These are phyloP conservation scores for Unio pictorum DNA, from an alignment of 2,888 invertebrate species.

Conservation along the genomic window DNA sequence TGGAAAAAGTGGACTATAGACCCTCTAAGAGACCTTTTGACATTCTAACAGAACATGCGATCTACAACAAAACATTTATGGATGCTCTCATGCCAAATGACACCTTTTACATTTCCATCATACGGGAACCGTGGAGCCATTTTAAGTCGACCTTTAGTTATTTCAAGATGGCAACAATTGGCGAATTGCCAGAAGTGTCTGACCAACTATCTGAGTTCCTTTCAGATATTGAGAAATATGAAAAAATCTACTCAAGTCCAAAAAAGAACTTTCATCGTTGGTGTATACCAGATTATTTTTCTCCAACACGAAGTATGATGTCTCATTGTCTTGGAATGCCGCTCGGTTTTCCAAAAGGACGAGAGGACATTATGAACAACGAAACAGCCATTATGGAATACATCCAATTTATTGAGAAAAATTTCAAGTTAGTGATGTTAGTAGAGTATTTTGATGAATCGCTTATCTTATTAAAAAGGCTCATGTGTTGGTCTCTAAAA, in stretches of 20 bases:
- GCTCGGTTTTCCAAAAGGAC: slow-evolving; percentile 58
- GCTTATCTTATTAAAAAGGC: slow-evolving; percentile 63
- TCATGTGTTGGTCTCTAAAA: slow-evolving; percentile 67
- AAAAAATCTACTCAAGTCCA: slow-evolving; percentile 50
- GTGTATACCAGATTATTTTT: slow-evolving; percentile 65
- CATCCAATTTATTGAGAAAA: slow-evolving; percentile 52
- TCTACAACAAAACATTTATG: slow-evolving; percentile 60
- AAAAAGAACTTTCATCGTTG: slow-evolving; percentile 31
- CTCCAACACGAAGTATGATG: slow-evolving; percentile 62
- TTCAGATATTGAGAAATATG: slow-evolving; percentile 58
- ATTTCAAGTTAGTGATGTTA: slow-evolving; percentile 66
- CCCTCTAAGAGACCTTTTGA: slow-evolving; percentile 55
- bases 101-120: slow-evolving; percentile 59
- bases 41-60: slow-evolving; percentile 62
- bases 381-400: slow-evolving; percentile 36
- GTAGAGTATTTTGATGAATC: slow-evolving; percentile 69
- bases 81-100: slow-evolving; percentile 56
- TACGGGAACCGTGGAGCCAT: slow-evolving; percentile 64
- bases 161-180: slow-evolving; percentile 57
- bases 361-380: slow-evolving; percentile 41
- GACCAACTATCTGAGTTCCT: slow-evolving; percentile 55
- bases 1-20: slow-evolving; percentile 54
- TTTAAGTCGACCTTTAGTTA: slow-evolving; percentile 65
- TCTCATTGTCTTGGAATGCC: slow-evolving; percentile 67
- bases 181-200: slow-evolving; percentile 32